A percentile compares a stretch with the other conserved stretches of the same genome.
Conservation (phyloP, 1,140 invertebrate genomes). For the Temnothorax curvispinosus region DNA sequence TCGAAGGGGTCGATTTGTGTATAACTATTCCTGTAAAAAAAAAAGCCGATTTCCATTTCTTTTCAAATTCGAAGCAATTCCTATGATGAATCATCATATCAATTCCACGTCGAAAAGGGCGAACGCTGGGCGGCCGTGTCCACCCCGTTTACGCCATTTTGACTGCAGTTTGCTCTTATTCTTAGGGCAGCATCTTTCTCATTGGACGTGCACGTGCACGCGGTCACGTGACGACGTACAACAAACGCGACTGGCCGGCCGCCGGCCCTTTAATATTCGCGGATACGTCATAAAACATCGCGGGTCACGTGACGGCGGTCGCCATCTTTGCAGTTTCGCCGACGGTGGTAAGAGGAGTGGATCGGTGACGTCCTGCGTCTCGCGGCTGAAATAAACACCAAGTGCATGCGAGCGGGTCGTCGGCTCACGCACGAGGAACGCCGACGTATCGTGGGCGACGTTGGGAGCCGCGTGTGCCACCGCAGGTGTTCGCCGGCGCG, state of each 20-base stretch:
- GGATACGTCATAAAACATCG: slow-evolving; percentile 76
- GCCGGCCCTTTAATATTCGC: slow-evolving; percentile 73
- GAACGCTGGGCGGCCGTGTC: background rate
- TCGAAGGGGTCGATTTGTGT: background rate
- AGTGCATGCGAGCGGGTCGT: slow-evolving; percentile 78
- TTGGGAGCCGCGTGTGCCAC: slow-evolving; percentile 71
- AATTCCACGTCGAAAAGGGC: slow-evolving; percentile 43
- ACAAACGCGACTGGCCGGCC: slow-evolving; percentile 70
- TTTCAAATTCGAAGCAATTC: background rate
- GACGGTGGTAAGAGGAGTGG: slow-evolving; percentile 76
- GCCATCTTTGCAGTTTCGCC: slow-evolving; percentile 84
- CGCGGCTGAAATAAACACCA: slow-evolving; percentile 81
- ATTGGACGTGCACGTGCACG: slow-evolving; percentile 74
- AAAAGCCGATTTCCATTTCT: background rate
- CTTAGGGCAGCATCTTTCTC: slow-evolving; percentile 62
- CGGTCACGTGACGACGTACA: slow-evolving; percentile 71
- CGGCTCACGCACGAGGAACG: slow-evolving; percentile 59
- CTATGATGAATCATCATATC: background rate
- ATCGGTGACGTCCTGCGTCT: slow-evolving; percentile 82
- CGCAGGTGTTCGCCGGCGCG: slow-evolving; percentile 74
- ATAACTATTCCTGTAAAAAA: background rate
- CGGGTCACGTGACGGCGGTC: slow-evolving; percentile 79
- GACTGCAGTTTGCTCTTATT: slow-evolving; percentile 70
- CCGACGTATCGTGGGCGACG: slow-evolving; percentile 61
- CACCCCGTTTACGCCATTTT: slow-evolving; percentile 66